Conservation (phyloP, 2,888 invertebrate genomes). For the Cosmorhoe ocellata region DNA sequence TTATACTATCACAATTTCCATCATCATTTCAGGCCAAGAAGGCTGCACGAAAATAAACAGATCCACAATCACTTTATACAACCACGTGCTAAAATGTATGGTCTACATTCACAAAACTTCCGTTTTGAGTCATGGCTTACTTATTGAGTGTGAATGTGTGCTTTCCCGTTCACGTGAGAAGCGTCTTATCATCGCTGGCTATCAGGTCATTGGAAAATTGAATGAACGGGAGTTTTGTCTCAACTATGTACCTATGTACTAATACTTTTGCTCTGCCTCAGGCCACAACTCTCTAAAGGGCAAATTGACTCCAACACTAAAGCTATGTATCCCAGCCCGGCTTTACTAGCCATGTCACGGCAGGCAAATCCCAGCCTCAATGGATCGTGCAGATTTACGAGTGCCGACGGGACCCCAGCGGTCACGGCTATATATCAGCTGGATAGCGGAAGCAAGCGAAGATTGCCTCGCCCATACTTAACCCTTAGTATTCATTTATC, state of each 20-base stretch:
- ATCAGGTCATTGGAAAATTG: conserved; percentile 15
- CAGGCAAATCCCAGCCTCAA: conserved; percentile 50
- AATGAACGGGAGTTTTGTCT: conserved; percentile 4
- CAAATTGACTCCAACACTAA: conserved; percentile 15
- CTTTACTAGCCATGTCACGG: conserved; percentile 42
- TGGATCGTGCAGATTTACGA: conserved; percentile 55
- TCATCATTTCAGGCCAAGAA: background rate
- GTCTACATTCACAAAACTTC: background rate
- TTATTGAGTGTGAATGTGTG: conserved; percentile 8
- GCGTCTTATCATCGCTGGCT: conserved; percentile 6
- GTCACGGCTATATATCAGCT: conserved; percentile 36
- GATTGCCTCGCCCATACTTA: conserved; percentile 26
- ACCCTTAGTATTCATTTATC: conserved; percentile 20
- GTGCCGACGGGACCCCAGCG: conserved; percentile 31
- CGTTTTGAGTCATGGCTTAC: conserved; percentile 6
- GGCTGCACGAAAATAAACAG: background rate
- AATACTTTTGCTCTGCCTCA: conserved; percentile 1
- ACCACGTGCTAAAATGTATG: conserved; percentile 1
- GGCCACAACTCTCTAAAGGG: conserved; percentile 14
- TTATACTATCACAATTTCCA: too few species aligned
- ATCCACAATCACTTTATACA: background rate
- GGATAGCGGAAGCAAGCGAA: conserved; percentile 39
- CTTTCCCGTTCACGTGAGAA: conserved; percentile 12
- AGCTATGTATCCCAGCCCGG: conserved; percentile 22
- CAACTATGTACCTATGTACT: conserved; percentile 1